Conservation (phyloP, 2,113 vertebrate species). For the Balaenoptera acutorostrata region DNA sequence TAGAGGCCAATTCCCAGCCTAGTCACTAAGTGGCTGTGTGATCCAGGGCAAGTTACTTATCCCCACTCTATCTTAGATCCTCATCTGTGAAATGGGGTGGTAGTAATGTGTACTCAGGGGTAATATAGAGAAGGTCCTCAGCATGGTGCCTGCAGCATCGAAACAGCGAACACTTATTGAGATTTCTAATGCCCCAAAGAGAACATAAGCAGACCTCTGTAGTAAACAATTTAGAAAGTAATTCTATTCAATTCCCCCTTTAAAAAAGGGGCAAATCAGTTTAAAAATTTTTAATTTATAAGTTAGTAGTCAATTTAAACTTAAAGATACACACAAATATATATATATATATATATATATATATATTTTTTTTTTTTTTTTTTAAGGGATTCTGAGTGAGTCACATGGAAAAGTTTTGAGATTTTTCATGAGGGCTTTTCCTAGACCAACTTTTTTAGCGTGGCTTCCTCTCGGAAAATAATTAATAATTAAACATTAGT, state of each 20-base stretch:
- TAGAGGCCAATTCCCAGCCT: background rate
- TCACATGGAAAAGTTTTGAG: conserved; percentile 20
- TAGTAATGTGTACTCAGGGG: background rate
- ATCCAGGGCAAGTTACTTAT: background rate
- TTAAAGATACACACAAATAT: background rate
- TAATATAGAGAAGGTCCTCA: background rate
- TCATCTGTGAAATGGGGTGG: background rate
- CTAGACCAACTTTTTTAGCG: background rate
- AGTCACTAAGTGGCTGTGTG: background rate
- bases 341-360: accelerated
- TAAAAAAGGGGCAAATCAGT: background rate
- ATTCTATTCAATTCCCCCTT: background rate
- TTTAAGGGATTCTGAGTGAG: background rate
- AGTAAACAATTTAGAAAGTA: background rate
- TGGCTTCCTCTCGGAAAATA: conserved; percentile 18
- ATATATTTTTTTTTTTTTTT: background rate
- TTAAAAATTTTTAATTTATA: background rate
- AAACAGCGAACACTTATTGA: background rate
- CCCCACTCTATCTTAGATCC: background rate
- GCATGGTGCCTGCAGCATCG: background rate
- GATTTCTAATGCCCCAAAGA: background rate
- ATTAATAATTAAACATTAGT: conserved; percentile 18
- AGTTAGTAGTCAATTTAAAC: background rate
- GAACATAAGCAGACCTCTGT: background rate
- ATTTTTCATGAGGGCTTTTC: conserved; percentile 15